These are phyloP conservation scores for Maniola hyperantus DNA, from an alignment of 2,888 invertebrate genomes.

Conservation along the genomic window DNA sequence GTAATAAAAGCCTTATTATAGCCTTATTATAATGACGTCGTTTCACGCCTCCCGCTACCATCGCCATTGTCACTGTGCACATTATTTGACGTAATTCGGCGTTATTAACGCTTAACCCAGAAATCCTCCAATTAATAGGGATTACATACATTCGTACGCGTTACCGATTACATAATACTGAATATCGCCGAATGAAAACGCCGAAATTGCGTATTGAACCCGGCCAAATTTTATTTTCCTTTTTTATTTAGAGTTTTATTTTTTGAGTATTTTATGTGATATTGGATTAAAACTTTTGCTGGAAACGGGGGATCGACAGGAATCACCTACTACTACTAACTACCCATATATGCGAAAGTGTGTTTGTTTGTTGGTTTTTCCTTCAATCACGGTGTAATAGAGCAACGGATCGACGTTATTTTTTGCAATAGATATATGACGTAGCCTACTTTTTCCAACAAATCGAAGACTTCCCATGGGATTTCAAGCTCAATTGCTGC, in stretches of 20 bases:
- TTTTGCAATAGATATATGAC: no score
- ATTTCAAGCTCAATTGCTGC: no score
- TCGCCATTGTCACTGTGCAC: conserved; percentile 11
- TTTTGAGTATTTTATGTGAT: not conserved
- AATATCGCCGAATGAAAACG: not conserved
- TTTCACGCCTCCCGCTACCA: conserved; percentile 14
- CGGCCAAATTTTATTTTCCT: not conserved
- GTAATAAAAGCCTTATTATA: conserved; percentile 21
- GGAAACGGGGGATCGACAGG: no score
- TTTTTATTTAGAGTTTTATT: not conserved
- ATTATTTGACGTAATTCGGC: conserved; percentile 26
- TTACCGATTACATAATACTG: conserved; percentile 6
- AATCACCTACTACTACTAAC: no score
- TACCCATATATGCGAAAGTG: no score
- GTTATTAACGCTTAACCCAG: conserved; percentile 31
- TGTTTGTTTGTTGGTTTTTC: no score
- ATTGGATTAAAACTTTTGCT: not conserved
- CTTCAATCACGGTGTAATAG: no score
- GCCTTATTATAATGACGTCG: conserved; percentile 20
- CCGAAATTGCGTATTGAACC: not conserved
- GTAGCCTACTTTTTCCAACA: no score
- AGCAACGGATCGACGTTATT: no score
- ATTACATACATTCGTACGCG: conserved; percentile 19
- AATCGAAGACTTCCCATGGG: no score
- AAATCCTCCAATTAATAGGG: conserved; percentile 27